Conservation (phyloP, 2,797 vertebrate species). For the Acanthurus lineatus region DNA sequence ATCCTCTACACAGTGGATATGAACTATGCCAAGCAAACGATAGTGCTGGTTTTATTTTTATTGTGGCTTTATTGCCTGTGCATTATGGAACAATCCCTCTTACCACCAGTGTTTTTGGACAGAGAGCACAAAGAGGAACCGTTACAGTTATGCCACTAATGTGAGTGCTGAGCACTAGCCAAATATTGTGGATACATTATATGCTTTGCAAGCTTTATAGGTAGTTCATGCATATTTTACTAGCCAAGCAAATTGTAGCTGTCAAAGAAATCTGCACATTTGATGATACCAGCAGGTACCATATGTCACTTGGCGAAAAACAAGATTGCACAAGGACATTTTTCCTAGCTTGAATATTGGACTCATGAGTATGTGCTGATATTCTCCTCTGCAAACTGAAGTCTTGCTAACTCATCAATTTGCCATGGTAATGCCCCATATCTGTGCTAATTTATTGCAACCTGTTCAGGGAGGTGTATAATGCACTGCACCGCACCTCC, state of each 20-base stretch:
- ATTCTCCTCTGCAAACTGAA: constrained; percentile 39
- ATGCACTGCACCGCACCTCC: constrained; percentile 19
- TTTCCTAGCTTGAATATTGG: constrained; percentile 54
- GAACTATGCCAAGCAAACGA: constrained; percentile 66
- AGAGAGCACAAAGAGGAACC: constrained; percentile 34
- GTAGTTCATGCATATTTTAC: constrained; percentile 47
- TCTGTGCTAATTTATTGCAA: constrained; percentile 58
- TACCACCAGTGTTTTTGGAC: constrained; percentile 22
- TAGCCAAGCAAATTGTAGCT: constrained; percentile 33
- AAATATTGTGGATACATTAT: constrained; percentile 43
- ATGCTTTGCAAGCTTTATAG: constrained; percentile 41
- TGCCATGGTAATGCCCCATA: constrained; percentile 23
- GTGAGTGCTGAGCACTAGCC: neutral
- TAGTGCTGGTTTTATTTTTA: constrained; percentile 50
- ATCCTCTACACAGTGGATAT: constrained; percentile 58
- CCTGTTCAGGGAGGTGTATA: constrained; percentile 28
- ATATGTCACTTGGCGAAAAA: constrained; percentile 58
- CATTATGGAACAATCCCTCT: constrained; percentile 23
- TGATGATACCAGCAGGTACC: constrained; percentile 46
- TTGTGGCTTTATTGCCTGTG: constrained; percentile 28
- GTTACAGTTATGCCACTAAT: neutral
- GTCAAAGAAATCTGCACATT: constrained; percentile 44
- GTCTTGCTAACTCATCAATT: constrained; percentile 64
- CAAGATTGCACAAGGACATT: constrained; percentile 46
- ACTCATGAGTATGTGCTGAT: constrained; percentile 47